Percentiles rank a stretch among this genome's conserved stretches.
These are phyloP conservation scores for Pseudomyrmex cubaensis DNA, from an alignment of 1,140 invertebrate genomes.

Conservation along the genomic window DNA sequence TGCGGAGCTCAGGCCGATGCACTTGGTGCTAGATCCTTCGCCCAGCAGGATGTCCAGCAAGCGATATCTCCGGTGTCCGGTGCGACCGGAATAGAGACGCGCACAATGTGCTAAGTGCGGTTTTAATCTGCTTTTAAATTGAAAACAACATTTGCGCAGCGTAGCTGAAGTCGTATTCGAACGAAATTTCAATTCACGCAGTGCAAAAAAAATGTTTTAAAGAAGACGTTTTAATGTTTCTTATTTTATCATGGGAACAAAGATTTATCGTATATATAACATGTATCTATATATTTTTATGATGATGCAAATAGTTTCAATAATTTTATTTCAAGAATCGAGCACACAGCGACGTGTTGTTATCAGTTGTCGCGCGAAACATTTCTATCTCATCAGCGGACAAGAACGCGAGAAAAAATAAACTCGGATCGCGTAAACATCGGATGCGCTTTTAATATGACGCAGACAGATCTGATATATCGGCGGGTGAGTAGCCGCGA, in stretches of 20 bases:
- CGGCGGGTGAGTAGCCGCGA: constrained; percentile 78
- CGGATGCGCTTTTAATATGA: constrained; percentile 68
- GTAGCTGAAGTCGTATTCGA: background rate
- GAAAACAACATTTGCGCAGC: constrained; percentile 3
- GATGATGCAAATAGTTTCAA: no score
- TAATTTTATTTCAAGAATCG: background rate
- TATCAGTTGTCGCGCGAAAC: constrained; percentile 17
- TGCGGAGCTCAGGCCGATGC: constrained; percentile 8
- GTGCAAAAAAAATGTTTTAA: background rate
- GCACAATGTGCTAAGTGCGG: constrained; percentile 27
- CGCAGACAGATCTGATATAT: constrained; percentile 79
- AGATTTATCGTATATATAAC: no score
- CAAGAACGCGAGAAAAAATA: constrained; percentile 27
- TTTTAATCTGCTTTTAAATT: constrained; percentile 53
- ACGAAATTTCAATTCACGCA: background rate
- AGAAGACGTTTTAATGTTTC: background rate
- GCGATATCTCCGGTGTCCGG: constrained; percentile 6
- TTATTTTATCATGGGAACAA: background rate
- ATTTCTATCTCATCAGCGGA: constrained; percentile 9
- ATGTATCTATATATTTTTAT: no score
- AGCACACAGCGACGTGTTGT: background rate
- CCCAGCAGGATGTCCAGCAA: constrained; percentile 51
- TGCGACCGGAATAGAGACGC: constrained; percentile 29
- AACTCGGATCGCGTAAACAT: constrained; percentile 40
- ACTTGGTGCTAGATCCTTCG: constrained; percentile 37